Percentiles rank a stretch among this genome's conserved stretches.
Evolutionary conservation across 2,797 vertebrate genomes (phyloP).

Genomic region (Tenualosa ilisha): DNA sequence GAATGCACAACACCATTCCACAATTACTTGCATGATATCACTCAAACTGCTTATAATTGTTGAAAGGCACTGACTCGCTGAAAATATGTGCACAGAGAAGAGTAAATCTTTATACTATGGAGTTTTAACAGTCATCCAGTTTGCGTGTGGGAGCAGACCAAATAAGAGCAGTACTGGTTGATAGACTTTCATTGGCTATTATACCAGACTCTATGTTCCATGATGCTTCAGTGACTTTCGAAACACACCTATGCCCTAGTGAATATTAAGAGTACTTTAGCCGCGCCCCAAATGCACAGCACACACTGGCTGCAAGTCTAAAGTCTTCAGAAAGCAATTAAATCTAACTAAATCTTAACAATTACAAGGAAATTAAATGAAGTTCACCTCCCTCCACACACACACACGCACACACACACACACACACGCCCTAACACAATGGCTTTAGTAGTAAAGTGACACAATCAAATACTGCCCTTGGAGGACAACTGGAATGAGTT

Average conservation of each 20-base stretch:
- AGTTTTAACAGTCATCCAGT: not conserved
- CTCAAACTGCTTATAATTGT: not conserved
- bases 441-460: not conserved
- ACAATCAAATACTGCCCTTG: constrained; percentile 1
- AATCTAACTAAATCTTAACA: constrained; percentile 18
- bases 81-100: not conserved
- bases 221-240: not conserved
- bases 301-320: not conserved
- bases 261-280: constrained; percentile 14
- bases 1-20: not conserved
- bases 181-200: constrained; percentile 16
- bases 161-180: constrained; percentile 1
- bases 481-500: not conserved
- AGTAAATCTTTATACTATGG: constrained; percentile 10
- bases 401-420: not conserved
- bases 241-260: constrained; percentile 9
- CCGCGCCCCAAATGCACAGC: not conserved
- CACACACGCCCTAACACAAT: not conserved
- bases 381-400: not conserved
- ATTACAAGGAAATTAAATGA: constrained; percentile 12
- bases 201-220: not conserved
- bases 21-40: not conserved
- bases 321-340: not conserved
- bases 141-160: constrained; percentile 13
- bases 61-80: not conserved